Evolutionary conservation across 2,797 vertebrate species (phyloP).

Genomic region (Tympanoctomys barrerae): DNA sequence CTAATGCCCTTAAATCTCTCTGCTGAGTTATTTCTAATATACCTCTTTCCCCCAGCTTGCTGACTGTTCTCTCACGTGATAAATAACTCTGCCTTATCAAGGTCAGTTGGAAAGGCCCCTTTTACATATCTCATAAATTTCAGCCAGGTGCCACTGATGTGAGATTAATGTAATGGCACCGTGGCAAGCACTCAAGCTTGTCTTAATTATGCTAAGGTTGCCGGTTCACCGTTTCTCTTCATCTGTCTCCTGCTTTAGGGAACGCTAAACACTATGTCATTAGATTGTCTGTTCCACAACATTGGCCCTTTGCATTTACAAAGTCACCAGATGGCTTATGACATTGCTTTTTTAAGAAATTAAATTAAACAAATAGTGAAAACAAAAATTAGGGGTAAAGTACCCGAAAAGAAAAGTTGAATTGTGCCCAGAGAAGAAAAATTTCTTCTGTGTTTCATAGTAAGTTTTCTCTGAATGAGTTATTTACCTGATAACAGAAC

Average conservation of each 20-base stretch:
- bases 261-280: slow-evolving; percentile 94
- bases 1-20: slow-evolving; percentile 77
- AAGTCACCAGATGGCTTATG: slow-evolving; percentile 92
- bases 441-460: neutral
- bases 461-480: neutral
- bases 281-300: slow-evolving; percentile 92
- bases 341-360: slow-evolving; percentile 91
- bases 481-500: neutral
- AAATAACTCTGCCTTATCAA: slow-evolving; percentile 91
- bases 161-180: slow-evolving; percentile 93
- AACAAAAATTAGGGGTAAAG: slow-evolving; percentile 83
- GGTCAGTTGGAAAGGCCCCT: slow-evolving; percentile 90
- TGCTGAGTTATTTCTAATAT: slow-evolving; percentile 74
- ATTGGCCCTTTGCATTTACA: slow-evolving; percentile 92
- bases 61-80: slow-evolving; percentile 87
- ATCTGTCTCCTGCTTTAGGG: slow-evolving; percentile 93
- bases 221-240: slow-evolving; percentile 91
- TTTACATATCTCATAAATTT: slow-evolving; percentile 94
- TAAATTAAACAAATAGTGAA: slow-evolving; percentile 89
- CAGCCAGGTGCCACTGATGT: slow-evolving; percentile 91
- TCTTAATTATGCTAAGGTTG: slow-evolving; percentile 95
- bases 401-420: neutral
- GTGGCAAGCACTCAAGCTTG: slow-evolving; percentile 92
- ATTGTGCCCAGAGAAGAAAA: neutral
- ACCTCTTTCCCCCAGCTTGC: slow-evolving; percentile 80